These are phyloP conservation scores for Paracanthobrama guichenoti DNA, from an alignment of 2,113 vertebrate species.

Conservation along the genomic window DNA sequence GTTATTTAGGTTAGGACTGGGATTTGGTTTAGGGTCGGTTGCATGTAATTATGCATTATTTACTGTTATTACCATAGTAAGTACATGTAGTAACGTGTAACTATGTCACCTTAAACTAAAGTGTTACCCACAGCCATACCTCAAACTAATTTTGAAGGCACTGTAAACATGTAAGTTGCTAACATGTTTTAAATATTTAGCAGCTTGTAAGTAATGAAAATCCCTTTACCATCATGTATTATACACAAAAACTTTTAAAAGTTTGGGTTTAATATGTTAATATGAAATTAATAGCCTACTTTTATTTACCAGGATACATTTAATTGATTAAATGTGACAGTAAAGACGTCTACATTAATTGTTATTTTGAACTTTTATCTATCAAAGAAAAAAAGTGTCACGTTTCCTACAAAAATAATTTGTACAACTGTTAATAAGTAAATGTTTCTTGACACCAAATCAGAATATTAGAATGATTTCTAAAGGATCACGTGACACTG, in stretches of 20 bases:
- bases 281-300: neutral
- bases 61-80: no score
- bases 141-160: no score
- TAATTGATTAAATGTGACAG: neutral
- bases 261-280: neutral
- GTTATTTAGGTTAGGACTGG: no score
- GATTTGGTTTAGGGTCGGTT: no score
- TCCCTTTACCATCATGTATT: neutral
- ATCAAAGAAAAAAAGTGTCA: neutral
- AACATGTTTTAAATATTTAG: no score
- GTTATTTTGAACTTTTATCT: neutral
- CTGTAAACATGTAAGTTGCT: no score
- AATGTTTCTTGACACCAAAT: neutral
- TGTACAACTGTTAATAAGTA: neutral
- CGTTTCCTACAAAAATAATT: neutral
- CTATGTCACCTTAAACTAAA: no score
- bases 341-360: no score
- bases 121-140: no score
- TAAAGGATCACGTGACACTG: neutral
- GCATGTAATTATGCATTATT: no score
- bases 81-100: no score
- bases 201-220: neutral
- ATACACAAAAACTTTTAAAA: no score
- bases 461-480: neutral
- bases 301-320: neutral